A percentile compares a stretch with the other conserved stretches of the same genome.
phyloP scores from a whole-genome alignment of 1,140 invertebrate species.

The Heliconius melpomene region DNA sequence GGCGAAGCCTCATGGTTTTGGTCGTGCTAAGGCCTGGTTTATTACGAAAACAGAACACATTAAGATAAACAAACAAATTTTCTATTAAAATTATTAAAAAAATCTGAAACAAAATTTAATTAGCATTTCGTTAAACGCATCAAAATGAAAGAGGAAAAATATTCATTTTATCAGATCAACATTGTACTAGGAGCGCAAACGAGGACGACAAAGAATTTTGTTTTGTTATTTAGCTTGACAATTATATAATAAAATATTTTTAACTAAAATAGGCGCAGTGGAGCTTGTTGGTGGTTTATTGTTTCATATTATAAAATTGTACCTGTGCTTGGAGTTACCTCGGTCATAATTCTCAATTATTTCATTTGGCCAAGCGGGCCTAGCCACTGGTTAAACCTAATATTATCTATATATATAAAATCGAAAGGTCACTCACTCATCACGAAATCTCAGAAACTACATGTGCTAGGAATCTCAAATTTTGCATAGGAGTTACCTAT shows the following conservation, averaged over 20 bases:
- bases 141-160: constrained; percentile 3
- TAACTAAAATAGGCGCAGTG: neutral
- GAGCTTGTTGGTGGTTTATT: too few relatives aligned
- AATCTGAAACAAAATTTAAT: neutral
- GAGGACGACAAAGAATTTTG: neutral
- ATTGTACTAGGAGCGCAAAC: neutral
- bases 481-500: too few relatives aligned
- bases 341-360: too few relatives aligned
- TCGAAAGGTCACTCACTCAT: too few relatives aligned
- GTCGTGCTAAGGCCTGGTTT: too few relatives aligned
- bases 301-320: too few relatives aligned
- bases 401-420: too few relatives aligned
- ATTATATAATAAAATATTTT: neutral
- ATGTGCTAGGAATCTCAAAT: too few relatives aligned
- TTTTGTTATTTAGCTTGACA: neutral
- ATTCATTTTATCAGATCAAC: constrained; percentile 9
- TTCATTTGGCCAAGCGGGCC: too few relatives aligned
- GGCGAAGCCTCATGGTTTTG: neutral
- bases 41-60: neutral
- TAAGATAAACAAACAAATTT: neutral
- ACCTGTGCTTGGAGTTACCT: too few relatives aligned
- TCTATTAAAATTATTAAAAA: neutral
- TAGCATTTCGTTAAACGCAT: constrained; percentile 7
- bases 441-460: too few relatives aligned
- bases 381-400: too few relatives aligned